phyloP scores from a whole-genome alignment of 2,888 invertebrate species.

The Caenorhabditis angaria region DNA sequence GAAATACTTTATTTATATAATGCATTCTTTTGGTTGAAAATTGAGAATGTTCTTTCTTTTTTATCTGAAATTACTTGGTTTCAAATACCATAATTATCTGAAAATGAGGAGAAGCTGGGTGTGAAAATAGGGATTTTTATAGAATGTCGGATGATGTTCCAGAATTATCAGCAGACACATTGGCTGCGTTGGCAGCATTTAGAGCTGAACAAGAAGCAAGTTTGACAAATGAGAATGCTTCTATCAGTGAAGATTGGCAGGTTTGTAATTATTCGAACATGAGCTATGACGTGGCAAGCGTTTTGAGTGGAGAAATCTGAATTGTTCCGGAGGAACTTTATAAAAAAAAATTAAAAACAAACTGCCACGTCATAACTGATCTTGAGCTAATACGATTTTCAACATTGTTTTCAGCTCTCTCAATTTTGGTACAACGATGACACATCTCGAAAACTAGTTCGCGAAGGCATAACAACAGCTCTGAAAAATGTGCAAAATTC shows the following conservation, averaged over 20 bases:
- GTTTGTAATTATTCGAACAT: no score
- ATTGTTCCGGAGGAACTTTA: not conserved
- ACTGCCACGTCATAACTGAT: no score
- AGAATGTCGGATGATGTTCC: conserved; percentile 42
- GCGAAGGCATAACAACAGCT: conserved; percentile 34
- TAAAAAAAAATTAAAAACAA: no score
- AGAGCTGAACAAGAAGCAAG: conserved; percentile 28
- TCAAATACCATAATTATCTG: not conserved
- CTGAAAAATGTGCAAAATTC: not conserved
- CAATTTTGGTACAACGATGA: conserved; percentile 94
- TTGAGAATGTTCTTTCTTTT: not conserved
- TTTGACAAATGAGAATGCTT: conserved; percentile 12
- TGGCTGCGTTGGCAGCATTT: conserved; percentile 44
- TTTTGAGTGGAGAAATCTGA: not conserved
- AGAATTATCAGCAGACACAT: conserved; percentile 44
- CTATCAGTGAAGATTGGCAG: conserved; percentile 60
- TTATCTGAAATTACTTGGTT: not conserved
- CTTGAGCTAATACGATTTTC: not conserved
- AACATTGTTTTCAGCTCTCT: conserved; percentile 82
- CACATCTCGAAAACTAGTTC: conserved; percentile 77
- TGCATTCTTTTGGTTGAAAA: conserved; percentile 8
- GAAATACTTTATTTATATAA: conserved; percentile 2
- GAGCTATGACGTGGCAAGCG: no score
- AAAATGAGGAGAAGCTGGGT: not conserved
- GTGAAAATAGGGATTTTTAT: not conserved